phyloP scores from a whole-genome alignment of 2,888 invertebrate genomes.

The Macrophya alboannulata region DNA sequence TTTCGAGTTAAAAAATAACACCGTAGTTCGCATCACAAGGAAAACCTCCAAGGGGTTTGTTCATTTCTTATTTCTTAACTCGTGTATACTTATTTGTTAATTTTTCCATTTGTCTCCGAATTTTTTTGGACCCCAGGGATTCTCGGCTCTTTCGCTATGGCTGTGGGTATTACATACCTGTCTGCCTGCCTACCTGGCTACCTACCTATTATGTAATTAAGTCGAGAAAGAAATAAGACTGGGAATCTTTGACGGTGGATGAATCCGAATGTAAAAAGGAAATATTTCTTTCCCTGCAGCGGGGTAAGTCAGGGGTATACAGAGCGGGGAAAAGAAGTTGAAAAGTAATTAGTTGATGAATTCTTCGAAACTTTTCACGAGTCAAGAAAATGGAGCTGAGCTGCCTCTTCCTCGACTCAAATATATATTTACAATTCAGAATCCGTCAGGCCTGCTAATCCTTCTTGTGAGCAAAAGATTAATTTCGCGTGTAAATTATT shows the following conservation, averaged over 20 bases:
- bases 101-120: slow-evolving; percentile 7
- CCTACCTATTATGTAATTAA: slow-evolving; percentile 48
- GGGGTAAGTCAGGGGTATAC: background rate
- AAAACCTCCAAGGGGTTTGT: background rate
- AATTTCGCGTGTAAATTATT: slow-evolving; percentile 53
- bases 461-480: slow-evolving; percentile 45
- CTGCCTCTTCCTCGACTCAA: background rate
- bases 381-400: slow-evolving; percentile 18
- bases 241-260: slow-evolving; percentile 24
- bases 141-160: background rate
- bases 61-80: slow-evolving; percentile 4
- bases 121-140: background rate
- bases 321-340: background rate
- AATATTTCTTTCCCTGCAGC: slow-evolving; percentile 15
- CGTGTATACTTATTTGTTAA: slow-evolving; percentile 2
- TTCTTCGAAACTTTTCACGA: slow-evolving; percentile 41
- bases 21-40: background rate
- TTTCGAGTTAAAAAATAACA: background rate
- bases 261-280: slow-evolving; percentile 33
- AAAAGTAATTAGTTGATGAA: slow-evolving; percentile 52
- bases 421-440: slow-evolving; percentile 41
- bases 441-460: slow-evolving; percentile 26
- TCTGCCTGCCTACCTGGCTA: slow-evolving; percentile 11
- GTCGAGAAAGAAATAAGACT: background rate
- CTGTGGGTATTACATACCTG: background rate